These are phyloP conservation scores for Napeogenes sylphis DNA, from an alignment of 2,888 invertebrate genomes.

Conservation along the genomic window DNA sequence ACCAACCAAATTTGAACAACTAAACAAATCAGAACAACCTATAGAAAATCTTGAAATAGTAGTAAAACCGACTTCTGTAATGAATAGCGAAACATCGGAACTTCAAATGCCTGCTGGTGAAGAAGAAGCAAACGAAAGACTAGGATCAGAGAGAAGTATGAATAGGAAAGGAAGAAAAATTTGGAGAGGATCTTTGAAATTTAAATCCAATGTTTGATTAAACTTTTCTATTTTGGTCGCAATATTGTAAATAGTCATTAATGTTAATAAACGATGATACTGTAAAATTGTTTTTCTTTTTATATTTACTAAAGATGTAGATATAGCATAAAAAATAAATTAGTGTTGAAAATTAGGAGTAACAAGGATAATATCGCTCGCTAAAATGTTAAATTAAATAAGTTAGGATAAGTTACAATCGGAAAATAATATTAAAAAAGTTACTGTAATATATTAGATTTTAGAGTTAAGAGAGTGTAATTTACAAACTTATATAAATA, in stretches of 20 bases:
- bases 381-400: too few relatives aligned
- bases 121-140: conserved; percentile 39
- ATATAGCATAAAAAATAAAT: too few relatives aligned
- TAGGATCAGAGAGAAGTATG: conserved; percentile 55
- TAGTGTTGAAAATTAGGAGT: too few relatives aligned
- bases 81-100: conserved; percentile 19
- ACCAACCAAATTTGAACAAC: conserved; percentile 24
- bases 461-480: too few relatives aligned
- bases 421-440: too few relatives aligned
- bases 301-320: too few relatives aligned
- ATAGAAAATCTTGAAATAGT: background rate
- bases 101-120: conserved; percentile 17
- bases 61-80: conserved; percentile 7
- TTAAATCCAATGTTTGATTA: conserved; percentile 40
- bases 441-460: too few relatives aligned
- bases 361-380: too few relatives aligned
- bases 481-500: too few relatives aligned
- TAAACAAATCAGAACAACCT: conserved; percentile 5
- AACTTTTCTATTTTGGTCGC: background rate
- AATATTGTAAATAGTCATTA: conserved; percentile 28
- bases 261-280: conserved; percentile 12
- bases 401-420: too few relatives aligned
- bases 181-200: conserved; percentile 52
- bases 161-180: conserved; percentile 43
- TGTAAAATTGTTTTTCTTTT: conserved; percentile 4